These are phyloP conservation scores for Lampris megalopsis DNA, from an alignment of 2,113 vertebrate species.

Conservation along the genomic window DNA sequence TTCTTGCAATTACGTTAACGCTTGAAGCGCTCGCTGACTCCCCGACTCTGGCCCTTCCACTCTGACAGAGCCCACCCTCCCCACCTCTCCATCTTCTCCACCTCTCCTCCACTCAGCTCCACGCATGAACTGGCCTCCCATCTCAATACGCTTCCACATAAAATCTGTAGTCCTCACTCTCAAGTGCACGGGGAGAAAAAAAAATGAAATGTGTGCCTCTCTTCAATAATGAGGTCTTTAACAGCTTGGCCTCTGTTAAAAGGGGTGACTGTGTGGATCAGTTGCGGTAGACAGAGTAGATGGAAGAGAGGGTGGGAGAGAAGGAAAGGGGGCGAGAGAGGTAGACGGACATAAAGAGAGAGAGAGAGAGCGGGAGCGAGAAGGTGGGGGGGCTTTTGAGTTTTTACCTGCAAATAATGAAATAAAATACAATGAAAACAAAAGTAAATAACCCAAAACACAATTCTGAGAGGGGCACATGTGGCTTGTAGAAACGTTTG, in stretches of 20 bases:
- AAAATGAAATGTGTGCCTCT: conserved; percentile 74
- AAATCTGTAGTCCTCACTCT: conserved; percentile 73
- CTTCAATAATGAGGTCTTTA: conserved; percentile 82
- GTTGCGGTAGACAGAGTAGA: conserved; percentile 66
- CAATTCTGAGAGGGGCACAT: conserved; percentile 39
- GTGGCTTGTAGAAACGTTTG: conserved; percentile 42
- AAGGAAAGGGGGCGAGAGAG: background rate
- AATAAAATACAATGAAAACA: too few species aligned
- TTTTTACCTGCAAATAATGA: conserved; percentile 56
- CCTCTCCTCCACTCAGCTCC: conserved; percentile 48
- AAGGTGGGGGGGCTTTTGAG: conserved; percentile 45
- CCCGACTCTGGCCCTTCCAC: conserved; percentile 90
- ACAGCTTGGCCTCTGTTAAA: conserved; percentile 83
- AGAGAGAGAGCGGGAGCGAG: conserved; percentile 22
- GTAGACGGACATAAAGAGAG: too few species aligned
- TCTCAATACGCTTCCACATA: conserved; percentile 74
- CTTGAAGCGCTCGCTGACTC: conserved; percentile 97
- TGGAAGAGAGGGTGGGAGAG: conserved; percentile 13
- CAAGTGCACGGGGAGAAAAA: conserved; percentile 62
- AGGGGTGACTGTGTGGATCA: conserved; percentile 79
- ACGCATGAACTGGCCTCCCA: conserved; percentile 69
- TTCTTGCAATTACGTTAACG: conserved; percentile 99
- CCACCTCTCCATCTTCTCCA: conserved; percentile 41
- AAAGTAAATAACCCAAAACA: too few species aligned
- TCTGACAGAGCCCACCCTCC: conserved; percentile 77